Evolutionary conservation across 2,113 vertebrate species (phyloP), one percentile per base, ranked within the genome.

Genomic region (Neoarius graeffei): DNA sequence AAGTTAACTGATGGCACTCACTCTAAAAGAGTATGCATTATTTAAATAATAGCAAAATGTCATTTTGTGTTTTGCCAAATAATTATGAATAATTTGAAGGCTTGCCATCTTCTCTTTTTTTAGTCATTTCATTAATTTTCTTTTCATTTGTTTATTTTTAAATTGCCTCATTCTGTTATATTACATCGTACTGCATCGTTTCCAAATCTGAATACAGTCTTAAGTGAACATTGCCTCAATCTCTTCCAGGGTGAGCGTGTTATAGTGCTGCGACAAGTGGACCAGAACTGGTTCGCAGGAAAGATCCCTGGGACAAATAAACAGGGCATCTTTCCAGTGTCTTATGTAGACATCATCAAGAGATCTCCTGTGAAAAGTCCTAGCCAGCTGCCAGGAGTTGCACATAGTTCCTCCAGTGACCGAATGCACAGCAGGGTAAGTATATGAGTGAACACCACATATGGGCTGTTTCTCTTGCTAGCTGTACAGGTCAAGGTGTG

Each of bases 271-370:
- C 96, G 97, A 89, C 94, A 95, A 91, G 96, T 98, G 89, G 97
- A 98, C 94, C 95, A 97, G 92, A 97, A 98, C 93, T 98, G 97
- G 97, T 97, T 95, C 90, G 96, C 97, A 94, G 97, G 97, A 86
- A 96, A 95, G 94, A 94, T 97, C 89, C 93, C 94, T 76, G 97
- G 96, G 86, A 96, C 94, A 90, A 96, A 93, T 93, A 96, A 95
- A 92, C 97, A 97, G 94, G 97, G 97, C 90, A 98, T 98, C 93
- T 98, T 98, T 93, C 97, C 97, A 5, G 95, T 97, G 86, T 97
- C 96, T 90, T 98, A 98, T 13, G 96, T 97, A 85, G 96, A 97
- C 90, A 93, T 97, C 54, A 54, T 95, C 85, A 97, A 96, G 93
- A 97, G 95, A 94, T 94, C 94, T 23, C 35, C 92, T 52, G 89